Evolutionary conservation across 2,113 vertebrate species (phyloP).

Genomic region (Protobothrops mucrosquamatus): DNA sequence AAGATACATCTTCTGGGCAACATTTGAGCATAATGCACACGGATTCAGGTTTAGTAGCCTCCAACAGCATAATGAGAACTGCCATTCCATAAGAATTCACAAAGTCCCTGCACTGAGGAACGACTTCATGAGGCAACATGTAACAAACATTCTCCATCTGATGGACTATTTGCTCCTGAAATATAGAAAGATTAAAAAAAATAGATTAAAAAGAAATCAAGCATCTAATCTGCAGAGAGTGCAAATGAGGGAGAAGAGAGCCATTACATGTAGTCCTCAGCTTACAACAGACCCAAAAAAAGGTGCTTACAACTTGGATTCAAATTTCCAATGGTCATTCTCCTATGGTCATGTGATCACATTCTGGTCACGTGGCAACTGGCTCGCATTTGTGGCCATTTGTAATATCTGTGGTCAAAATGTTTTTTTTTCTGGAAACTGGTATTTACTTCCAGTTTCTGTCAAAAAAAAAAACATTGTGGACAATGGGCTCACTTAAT

Average conservation of each 20-base stretch:
- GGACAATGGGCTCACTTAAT: background rate
- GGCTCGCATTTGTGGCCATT: background rate
- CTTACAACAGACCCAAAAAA: background rate
- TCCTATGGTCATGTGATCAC: background rate
- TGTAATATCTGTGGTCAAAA: background rate
- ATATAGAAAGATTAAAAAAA: background rate
- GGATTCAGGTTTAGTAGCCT: slow-evolving; percentile 74
- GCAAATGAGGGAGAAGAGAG: background rate
- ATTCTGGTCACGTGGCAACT: background rate
- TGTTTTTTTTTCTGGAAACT: background rate
- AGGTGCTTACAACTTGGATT: background rate
- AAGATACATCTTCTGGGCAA: slow-evolving; percentile 62
- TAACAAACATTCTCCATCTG: slow-evolving; percentile 80
- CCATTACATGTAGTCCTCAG: background rate
- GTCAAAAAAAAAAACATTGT: background rate
- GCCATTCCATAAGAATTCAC: slow-evolving; percentile 80
- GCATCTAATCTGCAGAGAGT: background rate
- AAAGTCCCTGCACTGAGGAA: slow-evolving; percentile 79
- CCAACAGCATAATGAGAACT: slow-evolving; percentile 82
- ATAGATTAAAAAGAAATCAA: background rate
- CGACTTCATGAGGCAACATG: slow-evolving; percentile 72
- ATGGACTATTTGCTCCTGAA: slow-evolving; percentile 69
- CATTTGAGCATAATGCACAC: slow-evolving; percentile 76
- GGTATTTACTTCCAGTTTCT: background rate
- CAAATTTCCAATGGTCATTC: background rate